Evolutionary conservation across 2,888 invertebrate genomes (phyloP), one percentile per base, ranked within the genome.

Genomic region (Acrobasis repandana): DNA sequence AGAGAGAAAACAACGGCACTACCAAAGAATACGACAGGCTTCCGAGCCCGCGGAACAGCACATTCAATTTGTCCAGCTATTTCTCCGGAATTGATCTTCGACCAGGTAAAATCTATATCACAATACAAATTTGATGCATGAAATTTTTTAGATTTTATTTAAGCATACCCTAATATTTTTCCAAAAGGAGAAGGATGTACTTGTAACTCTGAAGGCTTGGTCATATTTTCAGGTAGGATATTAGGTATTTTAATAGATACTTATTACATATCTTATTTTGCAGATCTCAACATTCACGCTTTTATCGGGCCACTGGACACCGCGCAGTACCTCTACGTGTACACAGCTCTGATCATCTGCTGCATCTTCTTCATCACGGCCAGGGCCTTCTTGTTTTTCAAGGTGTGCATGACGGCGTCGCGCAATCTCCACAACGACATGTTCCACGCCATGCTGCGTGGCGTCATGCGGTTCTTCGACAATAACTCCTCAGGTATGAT

Each of bases 401-500:
- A 93, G 72, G 93, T 95, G 14, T 96, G 96, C 80, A 95, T 96
- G 93, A 94, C 93, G 11, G 94, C 97, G 0, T 96, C 97, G 0
- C 93, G 94, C 65, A 94, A 93, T 63, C 93, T 98, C 2, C 98
- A 98, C 82, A 94, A 96, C 73, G 92, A 90, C n/a, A 98, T 98
- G 97, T 97, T 98, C 83, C 88, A 93, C 51, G 94, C 95, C 56
- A 93, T 98, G 73, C 89, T 97, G 8, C 92, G 95, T 66, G 94
- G 96, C 0, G 95, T 95, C 0, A 96, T 97, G 94, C 85, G 94
- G 15, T 98, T 98, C 90, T 98, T 98, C 79, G 96, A 98, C 73
- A 94, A 92, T 0, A 98, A 98, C 88, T 96, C 97, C 0, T 95
- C 95, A 63, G 96, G 96, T 93, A 84, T 83, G 62, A n/a, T 57